Evolutionary conservation across 2,113 vertebrate species (phyloP).

Genomic region (Globicephala melas): DNA sequence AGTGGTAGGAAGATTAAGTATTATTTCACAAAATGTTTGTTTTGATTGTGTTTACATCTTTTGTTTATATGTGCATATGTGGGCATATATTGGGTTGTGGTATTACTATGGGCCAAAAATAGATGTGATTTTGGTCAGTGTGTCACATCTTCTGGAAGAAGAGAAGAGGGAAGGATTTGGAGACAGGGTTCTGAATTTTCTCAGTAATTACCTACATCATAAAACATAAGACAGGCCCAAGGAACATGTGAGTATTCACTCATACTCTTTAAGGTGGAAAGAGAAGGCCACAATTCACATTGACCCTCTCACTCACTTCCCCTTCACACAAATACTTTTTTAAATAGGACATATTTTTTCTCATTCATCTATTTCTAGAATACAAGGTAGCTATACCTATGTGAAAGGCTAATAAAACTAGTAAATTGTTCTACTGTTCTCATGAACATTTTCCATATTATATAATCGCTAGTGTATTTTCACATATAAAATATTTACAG

Average conservation of each 20-base stretch:
- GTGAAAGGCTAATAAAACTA: not conserved
- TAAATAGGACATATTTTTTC: not conserved
- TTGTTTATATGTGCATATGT: not conserved
- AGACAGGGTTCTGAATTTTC: not conserved
- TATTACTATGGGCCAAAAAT: not conserved
- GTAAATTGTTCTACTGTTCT: not conserved
- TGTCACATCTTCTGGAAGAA: not conserved
- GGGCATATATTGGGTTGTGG: not conserved
- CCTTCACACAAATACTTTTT: not conserved
- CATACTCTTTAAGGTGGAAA: not conserved
- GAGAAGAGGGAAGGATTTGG: not conserved
- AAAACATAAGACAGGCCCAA: not conserved
- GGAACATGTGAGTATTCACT: not conserved
- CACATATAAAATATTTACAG: not conserved
- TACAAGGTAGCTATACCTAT: not conserved
- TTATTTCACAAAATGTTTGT: not conserved
- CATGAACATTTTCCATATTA: not conserved
- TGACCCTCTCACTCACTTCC: not conserved
- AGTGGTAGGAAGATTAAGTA: not conserved
- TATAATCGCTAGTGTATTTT: not conserved
- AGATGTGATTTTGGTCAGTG: not conserved
- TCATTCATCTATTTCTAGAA: not conserved
- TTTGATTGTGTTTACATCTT: conserved; percentile 4
- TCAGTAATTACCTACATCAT: not conserved
- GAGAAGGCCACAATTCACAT: not conserved